phyloP scores from a whole-genome alignment of 2,888 invertebrate genomes.

The Furcula furcula region DNA sequence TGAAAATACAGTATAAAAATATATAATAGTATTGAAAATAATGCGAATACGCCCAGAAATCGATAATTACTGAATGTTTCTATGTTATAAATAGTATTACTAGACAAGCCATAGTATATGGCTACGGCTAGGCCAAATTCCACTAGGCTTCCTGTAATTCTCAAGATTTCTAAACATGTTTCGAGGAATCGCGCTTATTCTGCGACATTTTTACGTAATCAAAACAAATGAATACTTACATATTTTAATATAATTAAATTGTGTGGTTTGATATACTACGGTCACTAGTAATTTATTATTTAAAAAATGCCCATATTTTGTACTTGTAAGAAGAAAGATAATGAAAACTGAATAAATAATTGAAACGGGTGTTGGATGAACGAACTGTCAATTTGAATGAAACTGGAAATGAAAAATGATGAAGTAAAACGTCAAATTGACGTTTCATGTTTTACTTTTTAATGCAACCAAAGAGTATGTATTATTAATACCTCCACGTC shows the following conservation, averaged over 20 bases:
- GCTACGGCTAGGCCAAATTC: no score
- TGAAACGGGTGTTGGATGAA: neutral
- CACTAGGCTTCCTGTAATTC: no score
- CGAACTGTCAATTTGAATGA: neutral
- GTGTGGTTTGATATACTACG: neutral
- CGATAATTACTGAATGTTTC: no score
- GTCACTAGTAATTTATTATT: neutral
- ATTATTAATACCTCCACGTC: no score
- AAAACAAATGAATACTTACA: slow-evolving; percentile 5
- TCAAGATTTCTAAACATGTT: no score
- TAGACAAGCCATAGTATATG: no score
- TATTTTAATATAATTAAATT: neutral
- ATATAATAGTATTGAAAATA: no score
- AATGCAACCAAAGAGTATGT: no score
- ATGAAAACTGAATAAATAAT: neutral
- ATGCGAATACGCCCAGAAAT: slow-evolving; percentile 1
- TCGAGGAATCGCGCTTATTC: neutral
- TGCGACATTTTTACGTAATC: slow-evolving; percentile 8
- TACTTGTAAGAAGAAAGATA: neutral
- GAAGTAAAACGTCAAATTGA: neutral
- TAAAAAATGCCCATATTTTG: neutral
- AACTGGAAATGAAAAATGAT: neutral
- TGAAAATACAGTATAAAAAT: no score
- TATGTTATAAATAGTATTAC: no score
- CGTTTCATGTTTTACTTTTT: no score